A percentile compares a stretch with the other conserved stretches of the same genome.
phyloP scores from a whole-genome alignment of 2,888 invertebrate genomes.

The Apotomis turbidana region DNA sequence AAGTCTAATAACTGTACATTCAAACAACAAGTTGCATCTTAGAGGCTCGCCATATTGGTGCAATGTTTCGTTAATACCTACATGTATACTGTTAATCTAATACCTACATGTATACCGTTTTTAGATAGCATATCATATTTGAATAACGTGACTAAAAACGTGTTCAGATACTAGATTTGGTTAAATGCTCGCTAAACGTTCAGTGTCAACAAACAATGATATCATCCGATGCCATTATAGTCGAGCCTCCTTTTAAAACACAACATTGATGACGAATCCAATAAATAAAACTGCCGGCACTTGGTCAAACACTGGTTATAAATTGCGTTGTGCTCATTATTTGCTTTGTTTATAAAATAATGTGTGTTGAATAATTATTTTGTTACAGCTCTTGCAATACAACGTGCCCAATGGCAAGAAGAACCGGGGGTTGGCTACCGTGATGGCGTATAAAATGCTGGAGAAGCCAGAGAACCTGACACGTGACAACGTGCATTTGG shows the following conservation, averaged over 20 bases:
- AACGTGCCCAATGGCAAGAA: slow-evolving; percentile 97
- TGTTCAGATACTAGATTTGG: not conserved
- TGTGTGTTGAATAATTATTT: slow-evolving; percentile 43
- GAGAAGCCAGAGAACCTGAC: slow-evolving; percentile 87
- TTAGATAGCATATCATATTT: slow-evolving; percentile 1
- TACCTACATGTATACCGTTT: not conserved
- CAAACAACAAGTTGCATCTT: not conserved
- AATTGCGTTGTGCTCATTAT: slow-evolving; percentile 22
- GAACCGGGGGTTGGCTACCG: slow-evolving; percentile 89
- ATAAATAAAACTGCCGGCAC: slow-evolving; percentile 28
- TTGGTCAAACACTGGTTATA: slow-evolving; percentile 28
- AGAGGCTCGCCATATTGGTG: not conserved
- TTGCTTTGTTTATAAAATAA: slow-evolving; percentile 22
- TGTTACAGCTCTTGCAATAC: slow-evolving; percentile 91
- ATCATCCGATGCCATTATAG: slow-evolving; percentile 24
- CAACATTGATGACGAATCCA: slow-evolving; percentile 36
- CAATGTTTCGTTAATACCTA: too few relatives aligned
- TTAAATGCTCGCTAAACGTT: slow-evolving; percentile 7
- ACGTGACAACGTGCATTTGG: slow-evolving; percentile 90
- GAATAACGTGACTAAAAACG: slow-evolving; percentile 1
- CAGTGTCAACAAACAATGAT: slow-evolving; percentile 27
- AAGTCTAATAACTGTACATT: not conserved
- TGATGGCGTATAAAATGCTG: slow-evolving; percentile 89
- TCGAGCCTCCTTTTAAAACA: slow-evolving; percentile 20
- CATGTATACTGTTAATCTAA: too few relatives aligned